These are phyloP conservation scores for Ectemnius continuus DNA, from an alignment of 2,888 invertebrate species.

Conservation along the genomic window DNA sequence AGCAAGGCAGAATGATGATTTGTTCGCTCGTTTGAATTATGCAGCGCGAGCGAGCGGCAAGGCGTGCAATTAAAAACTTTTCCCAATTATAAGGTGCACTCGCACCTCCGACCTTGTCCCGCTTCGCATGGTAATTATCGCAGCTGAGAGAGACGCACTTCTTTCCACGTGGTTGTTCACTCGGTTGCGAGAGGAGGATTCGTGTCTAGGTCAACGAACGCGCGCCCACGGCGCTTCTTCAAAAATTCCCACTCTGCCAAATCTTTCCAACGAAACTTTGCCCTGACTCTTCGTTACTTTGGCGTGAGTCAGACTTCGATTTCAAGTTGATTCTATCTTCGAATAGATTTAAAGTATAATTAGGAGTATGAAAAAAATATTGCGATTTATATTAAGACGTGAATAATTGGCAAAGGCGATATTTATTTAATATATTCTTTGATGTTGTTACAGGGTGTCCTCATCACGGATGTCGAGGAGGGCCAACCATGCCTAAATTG, in stretches of 20 bases:
- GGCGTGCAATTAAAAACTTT: conserved; percentile 56
- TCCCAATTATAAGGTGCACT: conserved; percentile 47
- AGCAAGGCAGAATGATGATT: background rate
- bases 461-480: conserved; percentile 91
- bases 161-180: conserved; percentile 10
- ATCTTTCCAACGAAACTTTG: too few species aligned
- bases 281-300: too few species aligned
- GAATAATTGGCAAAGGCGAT: too few species aligned
- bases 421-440: background rate
- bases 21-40: background rate
- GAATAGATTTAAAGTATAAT: too few species aligned
- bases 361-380: too few species aligned
- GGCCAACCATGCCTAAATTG: conserved; percentile 93
- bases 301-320: too few species aligned
- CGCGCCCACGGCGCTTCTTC: too few species aligned
- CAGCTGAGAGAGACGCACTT: conserved; percentile 36
- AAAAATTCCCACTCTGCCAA: too few species aligned
- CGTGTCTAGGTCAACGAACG: too few species aligned
- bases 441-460: conserved; percentile 85
- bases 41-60: conserved; percentile 11
- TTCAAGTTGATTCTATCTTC: too few species aligned
- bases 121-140: conserved; percentile 51
- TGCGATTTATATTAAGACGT: too few species aligned
- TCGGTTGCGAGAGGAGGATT: background rate
- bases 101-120: conserved; percentile 53